These are phyloP conservation scores for Andinoacara biseriatus DNA, from an alignment of 2,113 vertebrate species.

Conservation along the genomic window DNA sequence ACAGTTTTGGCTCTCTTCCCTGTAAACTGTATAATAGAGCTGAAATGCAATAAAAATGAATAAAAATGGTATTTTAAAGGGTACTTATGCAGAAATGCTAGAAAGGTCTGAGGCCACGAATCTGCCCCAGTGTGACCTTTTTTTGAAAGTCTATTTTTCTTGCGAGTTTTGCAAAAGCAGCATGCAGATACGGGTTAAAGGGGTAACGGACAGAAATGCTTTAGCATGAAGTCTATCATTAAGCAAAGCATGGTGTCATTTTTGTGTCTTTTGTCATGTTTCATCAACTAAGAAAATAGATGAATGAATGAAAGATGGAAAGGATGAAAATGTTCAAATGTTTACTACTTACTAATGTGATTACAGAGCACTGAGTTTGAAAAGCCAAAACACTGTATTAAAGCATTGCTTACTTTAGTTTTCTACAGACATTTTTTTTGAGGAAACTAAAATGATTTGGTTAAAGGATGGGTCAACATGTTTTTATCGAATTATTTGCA, in stretches of 20 bases:
- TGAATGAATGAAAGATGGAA: neutral
- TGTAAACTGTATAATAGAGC: constrained; percentile 34
- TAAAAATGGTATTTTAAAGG: constrained; percentile 43
- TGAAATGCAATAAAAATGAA: constrained; percentile 35
- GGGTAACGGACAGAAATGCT: neutral
- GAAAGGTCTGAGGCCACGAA: constrained; percentile 16
- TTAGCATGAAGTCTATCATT: neutral
- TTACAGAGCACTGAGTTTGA: neutral
- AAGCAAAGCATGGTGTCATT: neutral
- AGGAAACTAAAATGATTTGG: neutral
- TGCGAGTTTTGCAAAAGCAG: neutral
- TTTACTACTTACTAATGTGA: neutral
- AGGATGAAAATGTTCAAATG: constrained; percentile 23
- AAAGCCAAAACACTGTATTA: neutral
- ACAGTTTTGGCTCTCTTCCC: neutral
- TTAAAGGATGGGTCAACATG: neutral
- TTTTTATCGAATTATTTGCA: neutral
- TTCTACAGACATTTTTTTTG: neutral
- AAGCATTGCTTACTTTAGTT: neutral
- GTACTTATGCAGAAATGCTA: constrained; percentile 29
- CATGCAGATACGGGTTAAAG: neutral
- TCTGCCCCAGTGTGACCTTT: neutral
- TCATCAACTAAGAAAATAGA: neutral
- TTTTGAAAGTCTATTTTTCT: neutral
- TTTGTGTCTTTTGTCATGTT: neutral